phyloP scores from a whole-genome alignment of 2,888 invertebrate genomes.

The Esperia sulphurella region DNA sequence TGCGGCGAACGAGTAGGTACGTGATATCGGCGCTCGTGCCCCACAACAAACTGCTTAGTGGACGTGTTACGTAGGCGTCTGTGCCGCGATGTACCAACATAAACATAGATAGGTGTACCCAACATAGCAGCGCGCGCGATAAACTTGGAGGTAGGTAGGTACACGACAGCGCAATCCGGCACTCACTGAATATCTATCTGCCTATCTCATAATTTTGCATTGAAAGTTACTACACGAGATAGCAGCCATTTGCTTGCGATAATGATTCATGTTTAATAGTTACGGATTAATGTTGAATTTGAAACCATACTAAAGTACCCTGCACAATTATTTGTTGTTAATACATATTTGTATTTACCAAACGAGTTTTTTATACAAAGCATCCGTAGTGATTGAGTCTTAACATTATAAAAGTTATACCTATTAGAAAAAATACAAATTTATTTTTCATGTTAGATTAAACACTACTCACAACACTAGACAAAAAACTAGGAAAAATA shows the following conservation, averaged over 20 bases:
- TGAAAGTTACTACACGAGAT: not conserved
- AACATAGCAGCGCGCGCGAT: slow-evolving; percentile 42
- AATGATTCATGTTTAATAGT: not conserved
- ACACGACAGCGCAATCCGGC: not conserved
- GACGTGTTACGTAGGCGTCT: slow-evolving; percentile 74
- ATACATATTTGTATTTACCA: too few species aligned
- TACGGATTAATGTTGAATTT: too few species aligned
- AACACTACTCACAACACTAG: too few species aligned
- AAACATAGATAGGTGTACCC: slow-evolving; percentile 45
- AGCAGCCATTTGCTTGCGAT: not conserved
- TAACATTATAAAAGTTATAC: too few species aligned
- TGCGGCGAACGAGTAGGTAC: slow-evolving; percentile 67
- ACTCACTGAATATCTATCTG: not conserved
- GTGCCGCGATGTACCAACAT: slow-evolving; percentile 62
- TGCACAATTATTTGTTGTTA: too few species aligned
- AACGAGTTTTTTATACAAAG: too few species aligned
- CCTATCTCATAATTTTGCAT: too few species aligned
- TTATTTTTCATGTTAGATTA: too few species aligned
- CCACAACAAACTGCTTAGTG: slow-evolving; percentile 78
- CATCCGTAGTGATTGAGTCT: too few species aligned
- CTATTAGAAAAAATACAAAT: too few species aligned
- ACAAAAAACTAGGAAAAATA: too few species aligned
- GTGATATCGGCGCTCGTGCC: slow-evolving; percentile 76
- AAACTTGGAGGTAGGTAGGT: slow-evolving; percentile 20
- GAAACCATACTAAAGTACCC: too few species aligned